phyloP scores from a whole-genome alignment of 37 sponge, comb jelly and placozoan genomes.

The Cliona cf. orientalis region DNA sequence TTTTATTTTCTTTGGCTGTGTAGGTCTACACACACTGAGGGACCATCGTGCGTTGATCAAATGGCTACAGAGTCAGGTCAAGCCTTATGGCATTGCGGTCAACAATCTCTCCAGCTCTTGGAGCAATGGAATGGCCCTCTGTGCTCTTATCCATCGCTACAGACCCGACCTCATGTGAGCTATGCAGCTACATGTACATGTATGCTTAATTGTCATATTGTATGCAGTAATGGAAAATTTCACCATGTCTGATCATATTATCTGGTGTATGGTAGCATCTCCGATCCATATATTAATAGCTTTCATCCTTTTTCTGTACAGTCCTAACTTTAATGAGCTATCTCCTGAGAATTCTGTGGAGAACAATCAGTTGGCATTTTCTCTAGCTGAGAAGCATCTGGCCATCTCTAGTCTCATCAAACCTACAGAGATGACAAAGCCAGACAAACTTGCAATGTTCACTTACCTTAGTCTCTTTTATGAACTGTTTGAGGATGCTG shows the following conservation, averaged over 20 bases:
- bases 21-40: conserved; percentile 20
- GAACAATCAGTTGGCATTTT: conserved; percentile 65
- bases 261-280: no score
- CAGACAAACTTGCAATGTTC: conserved; percentile 75
- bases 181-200: conserved; percentile 28
- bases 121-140: conserved; percentile 78
- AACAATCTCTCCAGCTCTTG: conserved; percentile 71
- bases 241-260: no score
- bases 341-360: conserved; percentile 29
- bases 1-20: no score
- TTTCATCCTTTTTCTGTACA: conserved; percentile 18
- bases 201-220: neutral
- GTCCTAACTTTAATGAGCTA: conserved; percentile 46
- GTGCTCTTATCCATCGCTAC: conserved; percentile 81
- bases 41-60: conserved; percentile 30
- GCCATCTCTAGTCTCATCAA: conserved; percentile 64
- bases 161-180: conserved; percentile 78
- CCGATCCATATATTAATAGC: no score
- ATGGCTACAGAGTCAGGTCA: conserved; percentile 64
- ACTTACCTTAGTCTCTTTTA: conserved; percentile 73
- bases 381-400: conserved; percentile 68
- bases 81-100: conserved; percentile 44
- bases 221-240: neutral
- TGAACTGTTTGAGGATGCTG: conserved; percentile 67
- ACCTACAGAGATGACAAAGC: conserved; percentile 71